These are phyloP conservation scores for Diplosoma virens DNA, from an alignment of 23 tunicate species.

Conservation along the genomic window DNA sequence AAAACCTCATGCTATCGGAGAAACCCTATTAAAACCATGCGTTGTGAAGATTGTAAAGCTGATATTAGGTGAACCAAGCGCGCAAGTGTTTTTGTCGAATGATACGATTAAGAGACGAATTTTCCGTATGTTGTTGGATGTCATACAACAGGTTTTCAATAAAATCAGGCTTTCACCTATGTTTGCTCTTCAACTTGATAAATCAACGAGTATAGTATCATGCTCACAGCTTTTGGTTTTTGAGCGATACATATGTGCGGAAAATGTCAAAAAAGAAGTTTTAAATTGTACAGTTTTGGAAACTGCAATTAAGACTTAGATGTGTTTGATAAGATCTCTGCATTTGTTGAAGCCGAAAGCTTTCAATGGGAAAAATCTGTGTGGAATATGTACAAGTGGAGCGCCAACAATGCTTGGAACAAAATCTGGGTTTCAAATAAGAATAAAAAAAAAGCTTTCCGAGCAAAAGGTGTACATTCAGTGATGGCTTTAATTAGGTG, in stretches of 20 bases:
- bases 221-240: conserved; percentile 33
- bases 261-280: conserved; percentile 5
- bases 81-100: conserved; percentile 8
- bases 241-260: neutral
- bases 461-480: conserved; percentile 20
- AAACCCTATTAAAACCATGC: neutral
- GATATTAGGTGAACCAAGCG: neutral
- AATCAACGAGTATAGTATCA: conserved; percentile 17
- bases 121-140: conserved; percentile 3
- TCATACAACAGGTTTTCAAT: neutral
- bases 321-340: neutral
- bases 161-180: conserved; percentile 12
- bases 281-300: neutral
- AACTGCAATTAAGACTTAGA: neutral
- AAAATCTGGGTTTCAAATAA: conserved; percentile 13
- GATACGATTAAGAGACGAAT: conserved; percentile 20
- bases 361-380: conserved; percentile 10
- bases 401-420: conserved; percentile 26
- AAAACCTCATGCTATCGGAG: neutral
- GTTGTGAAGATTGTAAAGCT: neutral
- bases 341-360: neutral
- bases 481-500: too few species aligned
- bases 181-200: conserved; percentile 26
- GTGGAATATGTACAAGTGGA: conserved; percentile 19
- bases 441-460: neutral